phyloP scores from a whole-genome alignment of 2,888 invertebrate genomes.

The Serripes groenlandicus region DNA sequence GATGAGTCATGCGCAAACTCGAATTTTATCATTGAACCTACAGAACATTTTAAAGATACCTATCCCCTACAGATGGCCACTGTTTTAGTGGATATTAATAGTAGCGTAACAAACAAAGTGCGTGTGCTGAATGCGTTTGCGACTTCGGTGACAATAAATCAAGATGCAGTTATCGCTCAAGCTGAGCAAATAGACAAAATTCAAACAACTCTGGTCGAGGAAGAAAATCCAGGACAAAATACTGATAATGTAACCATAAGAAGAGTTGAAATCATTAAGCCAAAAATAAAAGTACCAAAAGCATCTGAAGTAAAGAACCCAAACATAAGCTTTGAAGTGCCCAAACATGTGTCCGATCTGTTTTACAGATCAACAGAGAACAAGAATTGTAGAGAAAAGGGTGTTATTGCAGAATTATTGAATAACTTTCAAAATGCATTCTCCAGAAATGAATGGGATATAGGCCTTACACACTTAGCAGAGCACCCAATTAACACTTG shows the following conservation, averaged over 20 bases:
- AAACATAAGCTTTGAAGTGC: neutral
- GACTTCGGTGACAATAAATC: constrained; percentile 25
- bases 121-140: constrained; percentile 61
- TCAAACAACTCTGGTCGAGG: neutral
- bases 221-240: constrained; percentile 11
- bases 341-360: constrained; percentile 21
- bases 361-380: neutral
- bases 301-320: neutral
- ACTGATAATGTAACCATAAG: neutral
- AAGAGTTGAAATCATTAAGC: neutral
- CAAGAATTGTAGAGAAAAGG: neutral
- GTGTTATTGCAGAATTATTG: neutral
- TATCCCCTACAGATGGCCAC: constrained; percentile 55
- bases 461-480: constrained; percentile 29
- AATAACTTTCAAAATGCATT: constrained; percentile 12
- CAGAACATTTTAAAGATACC: constrained; percentile 31
- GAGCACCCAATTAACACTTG: constrained; percentile 33
- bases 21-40: constrained; percentile 52
- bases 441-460: constrained; percentile 28
- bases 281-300: too few species aligned
- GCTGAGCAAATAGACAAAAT: constrained; percentile 40
- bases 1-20: too few species aligned
- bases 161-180: constrained; percentile 47
- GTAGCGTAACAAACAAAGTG: constrained; percentile 40
- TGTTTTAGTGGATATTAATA: constrained; percentile 45